Percentiles rank a stretch among this genome's conserved stretches.
These are phyloP conservation scores for Alligator sinensis DNA, from an alignment of 2,113 vertebrate species.

Conservation along the genomic window DNA sequence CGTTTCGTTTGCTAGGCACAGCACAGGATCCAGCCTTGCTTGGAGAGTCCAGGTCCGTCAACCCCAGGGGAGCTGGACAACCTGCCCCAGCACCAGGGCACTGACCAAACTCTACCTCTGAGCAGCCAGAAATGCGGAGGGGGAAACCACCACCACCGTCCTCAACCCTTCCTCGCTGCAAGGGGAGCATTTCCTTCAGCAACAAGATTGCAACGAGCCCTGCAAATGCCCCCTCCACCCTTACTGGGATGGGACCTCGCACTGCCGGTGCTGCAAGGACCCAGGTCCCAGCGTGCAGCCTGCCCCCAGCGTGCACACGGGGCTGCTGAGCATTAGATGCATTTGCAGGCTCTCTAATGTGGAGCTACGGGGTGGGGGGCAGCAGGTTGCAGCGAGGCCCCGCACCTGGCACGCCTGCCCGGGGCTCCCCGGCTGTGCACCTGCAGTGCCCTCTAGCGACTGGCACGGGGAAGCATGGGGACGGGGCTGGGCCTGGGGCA, in stretches of 20 bases:
- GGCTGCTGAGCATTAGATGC: no score
- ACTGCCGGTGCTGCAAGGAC: no score
- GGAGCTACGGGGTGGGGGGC: background rate
- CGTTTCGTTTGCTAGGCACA: background rate
- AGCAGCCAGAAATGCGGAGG: background rate
- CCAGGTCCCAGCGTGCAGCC: no score
- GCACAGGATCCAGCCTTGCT: background rate
- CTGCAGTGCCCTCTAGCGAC: constrained; percentile 48
- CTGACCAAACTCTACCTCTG: background rate
- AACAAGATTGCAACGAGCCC: background rate
- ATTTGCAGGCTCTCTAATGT: no score
- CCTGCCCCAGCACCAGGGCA: background rate
- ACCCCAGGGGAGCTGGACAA: background rate
- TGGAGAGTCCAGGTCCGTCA: background rate
- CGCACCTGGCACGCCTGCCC: background rate
- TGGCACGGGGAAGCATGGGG: background rate
- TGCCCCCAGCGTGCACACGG: no score
- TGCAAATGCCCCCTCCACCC: fast-evolving
- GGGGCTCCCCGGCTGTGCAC: background rate
- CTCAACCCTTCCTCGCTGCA: background rate
- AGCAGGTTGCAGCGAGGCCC: background rate
- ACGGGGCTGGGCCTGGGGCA: background rate
- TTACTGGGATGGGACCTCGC: no score
- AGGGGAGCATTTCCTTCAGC: background rate
- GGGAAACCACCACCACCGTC: background rate